Evolutionary conservation across 2,888 invertebrate species (phyloP).

Genomic region (Caenorhabditis becei): DNA sequence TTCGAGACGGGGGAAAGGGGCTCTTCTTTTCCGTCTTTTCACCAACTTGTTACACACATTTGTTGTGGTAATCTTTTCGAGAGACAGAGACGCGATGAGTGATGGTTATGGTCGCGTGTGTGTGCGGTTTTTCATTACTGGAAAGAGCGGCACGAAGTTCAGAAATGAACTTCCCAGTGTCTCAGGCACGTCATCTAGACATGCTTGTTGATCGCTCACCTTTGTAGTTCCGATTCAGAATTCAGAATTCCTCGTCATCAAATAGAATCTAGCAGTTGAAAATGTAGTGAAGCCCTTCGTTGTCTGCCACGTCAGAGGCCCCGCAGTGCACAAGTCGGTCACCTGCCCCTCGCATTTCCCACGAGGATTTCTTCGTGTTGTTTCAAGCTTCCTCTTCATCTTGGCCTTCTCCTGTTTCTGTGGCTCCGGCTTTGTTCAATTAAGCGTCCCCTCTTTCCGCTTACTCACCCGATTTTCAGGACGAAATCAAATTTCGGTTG

Average conservation of each 20-base stretch:
- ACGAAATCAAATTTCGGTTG: constrained; percentile 19
- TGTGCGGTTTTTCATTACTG: constrained; percentile 1
- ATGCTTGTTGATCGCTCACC: background rate
- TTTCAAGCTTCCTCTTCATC: constrained; percentile 15
- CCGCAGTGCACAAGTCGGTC: constrained; percentile 3
- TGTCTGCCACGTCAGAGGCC: background rate
- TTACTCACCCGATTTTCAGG: background rate
- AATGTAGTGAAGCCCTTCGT: background rate
- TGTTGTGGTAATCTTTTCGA: constrained; percentile 21
- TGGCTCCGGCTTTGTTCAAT: constrained; percentile 7
- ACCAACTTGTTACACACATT: constrained; percentile 30
- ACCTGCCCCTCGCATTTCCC: constrained; percentile 34
- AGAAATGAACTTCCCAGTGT: background rate
- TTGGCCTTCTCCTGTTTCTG: background rate
- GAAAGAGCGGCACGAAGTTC: background rate
- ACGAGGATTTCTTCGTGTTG: constrained; percentile 40
- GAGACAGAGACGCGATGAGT: background rate
- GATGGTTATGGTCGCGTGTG: constrained; percentile 9
- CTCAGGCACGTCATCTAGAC: background rate
- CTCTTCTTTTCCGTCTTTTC: constrained; percentile 12
- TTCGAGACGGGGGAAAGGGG: background rate
- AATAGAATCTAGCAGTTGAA: background rate
- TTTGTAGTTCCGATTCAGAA: background rate
- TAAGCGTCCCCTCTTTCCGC: background rate
- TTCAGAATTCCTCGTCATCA: background rate